phyloP scores from a whole-genome alignment of 2,113 vertebrate genomes.

The Menura novaehollandiae region DNA sequence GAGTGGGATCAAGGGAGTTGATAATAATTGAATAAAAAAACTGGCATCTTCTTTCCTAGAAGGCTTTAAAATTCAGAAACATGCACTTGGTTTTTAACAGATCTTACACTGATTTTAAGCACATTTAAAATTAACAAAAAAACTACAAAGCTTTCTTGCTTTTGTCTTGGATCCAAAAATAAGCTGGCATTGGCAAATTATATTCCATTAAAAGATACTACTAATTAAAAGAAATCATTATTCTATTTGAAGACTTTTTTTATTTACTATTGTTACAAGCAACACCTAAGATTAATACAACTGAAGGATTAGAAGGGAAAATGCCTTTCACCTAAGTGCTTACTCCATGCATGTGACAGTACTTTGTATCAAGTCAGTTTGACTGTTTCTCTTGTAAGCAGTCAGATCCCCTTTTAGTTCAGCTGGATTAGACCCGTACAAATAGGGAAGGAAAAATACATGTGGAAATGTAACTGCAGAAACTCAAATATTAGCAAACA shows the following conservation, averaged over 20 bases:
- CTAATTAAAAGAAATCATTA: neutral
- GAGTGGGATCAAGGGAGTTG: neutral
- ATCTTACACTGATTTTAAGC: neutral
- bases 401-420: neutral
- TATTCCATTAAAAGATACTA: neutral
- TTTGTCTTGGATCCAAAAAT: neutral
- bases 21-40: neutral
- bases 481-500: slow-evolving; percentile 8
- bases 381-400: neutral
- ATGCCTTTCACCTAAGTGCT: neutral
- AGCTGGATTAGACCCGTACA: neutral
- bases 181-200: neutral
- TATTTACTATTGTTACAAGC: neutral
- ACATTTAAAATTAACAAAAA: neutral
- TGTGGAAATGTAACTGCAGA: neutral
- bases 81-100: neutral
- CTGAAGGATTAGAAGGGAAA: neutral
- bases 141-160: neutral
- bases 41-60: neutral
- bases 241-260: neutral
- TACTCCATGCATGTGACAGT: neutral
- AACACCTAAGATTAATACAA: neutral
- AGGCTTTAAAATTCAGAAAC: neutral
- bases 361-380: neutral
- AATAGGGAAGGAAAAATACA: neutral